Evolutionary conservation across 2,797 vertebrate species (phyloP).

Genomic region (Helarctos malayanus): DNA sequence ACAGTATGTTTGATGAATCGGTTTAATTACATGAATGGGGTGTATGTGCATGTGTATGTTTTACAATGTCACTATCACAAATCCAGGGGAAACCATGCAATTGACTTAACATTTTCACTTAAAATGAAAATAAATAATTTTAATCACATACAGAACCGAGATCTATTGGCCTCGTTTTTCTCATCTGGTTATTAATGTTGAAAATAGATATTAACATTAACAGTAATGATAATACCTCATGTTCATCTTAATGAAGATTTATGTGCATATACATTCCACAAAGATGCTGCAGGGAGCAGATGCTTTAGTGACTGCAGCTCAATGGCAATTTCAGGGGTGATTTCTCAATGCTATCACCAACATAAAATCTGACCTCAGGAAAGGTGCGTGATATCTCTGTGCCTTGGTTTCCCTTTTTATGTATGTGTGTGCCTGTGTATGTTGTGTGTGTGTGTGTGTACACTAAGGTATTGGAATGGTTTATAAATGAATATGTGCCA

Average conservation of each 20-base stretch:
- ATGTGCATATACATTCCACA: not conserved
- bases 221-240: not conserved
- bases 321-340: constrained; percentile 1
- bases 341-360: not conserved
- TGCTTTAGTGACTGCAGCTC: not conserved
- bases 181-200: constrained; percentile 58
- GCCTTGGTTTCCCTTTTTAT: not conserved
- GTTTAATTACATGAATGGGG: constrained; percentile 77
- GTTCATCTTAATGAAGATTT: constrained; percentile 63
- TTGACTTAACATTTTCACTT: constrained; percentile 74
- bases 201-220: constrained; percentile 59
- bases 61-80: constrained; percentile 67
- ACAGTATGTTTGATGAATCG: constrained; percentile 73
- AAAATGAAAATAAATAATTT: constrained; percentile 62
- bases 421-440: not conserved
- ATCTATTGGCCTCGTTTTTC: constrained; percentile 40
- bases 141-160: constrained; percentile 26
- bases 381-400: not conserved
- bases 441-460: not conserved
- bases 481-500: not conserved
- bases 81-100: constrained; percentile 70
- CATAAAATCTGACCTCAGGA: not conserved
- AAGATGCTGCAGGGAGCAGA: not conserved
- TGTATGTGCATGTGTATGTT: constrained; percentile 64
- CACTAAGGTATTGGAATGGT: not conserved